A percentile compares a stretch with the other conserved stretches of the same genome.
phyloP scores from a whole-genome alignment of 1,140 invertebrate genomes.

The Drosophila biarmipes region DNA sequence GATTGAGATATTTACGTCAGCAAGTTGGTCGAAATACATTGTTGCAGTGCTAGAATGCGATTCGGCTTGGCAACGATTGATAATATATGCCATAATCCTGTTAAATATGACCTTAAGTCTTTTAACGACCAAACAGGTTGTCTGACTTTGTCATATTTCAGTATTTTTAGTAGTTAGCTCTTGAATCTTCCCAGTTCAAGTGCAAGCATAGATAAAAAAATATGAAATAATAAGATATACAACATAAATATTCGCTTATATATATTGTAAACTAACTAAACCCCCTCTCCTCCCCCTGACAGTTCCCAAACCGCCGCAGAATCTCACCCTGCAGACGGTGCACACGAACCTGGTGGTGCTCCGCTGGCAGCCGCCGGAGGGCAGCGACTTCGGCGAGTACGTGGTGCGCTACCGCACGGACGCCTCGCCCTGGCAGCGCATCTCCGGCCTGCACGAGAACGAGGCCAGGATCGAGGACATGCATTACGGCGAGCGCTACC shows the following conservation, averaged over 20 bases:
- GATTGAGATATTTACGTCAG: neutral
- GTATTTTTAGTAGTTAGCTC: neutral
- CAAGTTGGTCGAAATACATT: constrained; percentile 7
- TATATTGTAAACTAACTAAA: no score
- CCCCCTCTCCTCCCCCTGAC: neutral
- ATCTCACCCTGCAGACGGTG: constrained; percentile 91
- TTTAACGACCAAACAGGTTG: constrained; percentile 7
- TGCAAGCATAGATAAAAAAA: neutral
- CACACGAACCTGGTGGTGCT: constrained; percentile 92
- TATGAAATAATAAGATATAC: no score
- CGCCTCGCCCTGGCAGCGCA: constrained; percentile 88
- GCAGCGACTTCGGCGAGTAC: constrained; percentile 92
- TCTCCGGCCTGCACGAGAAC: constrained; percentile 87
- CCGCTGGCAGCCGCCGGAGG: constrained; percentile 90
- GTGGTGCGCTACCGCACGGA: constrained; percentile 92
- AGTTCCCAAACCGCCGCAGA: constrained; percentile 93
- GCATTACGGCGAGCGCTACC: constrained; percentile 94
- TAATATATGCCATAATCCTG: constrained; percentile 40
- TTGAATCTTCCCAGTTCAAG: neutral
- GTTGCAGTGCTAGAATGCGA: constrained; percentile 14
- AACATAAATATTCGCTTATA: no score
- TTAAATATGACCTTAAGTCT: constrained; percentile 1
- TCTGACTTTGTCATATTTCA: constrained; percentile 1
- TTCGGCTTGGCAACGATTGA: neutral
- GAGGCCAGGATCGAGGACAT: constrained; percentile 93